Conservation (phyloP, 2,888 invertebrate genomes). For the Nezara viridula region DNA sequence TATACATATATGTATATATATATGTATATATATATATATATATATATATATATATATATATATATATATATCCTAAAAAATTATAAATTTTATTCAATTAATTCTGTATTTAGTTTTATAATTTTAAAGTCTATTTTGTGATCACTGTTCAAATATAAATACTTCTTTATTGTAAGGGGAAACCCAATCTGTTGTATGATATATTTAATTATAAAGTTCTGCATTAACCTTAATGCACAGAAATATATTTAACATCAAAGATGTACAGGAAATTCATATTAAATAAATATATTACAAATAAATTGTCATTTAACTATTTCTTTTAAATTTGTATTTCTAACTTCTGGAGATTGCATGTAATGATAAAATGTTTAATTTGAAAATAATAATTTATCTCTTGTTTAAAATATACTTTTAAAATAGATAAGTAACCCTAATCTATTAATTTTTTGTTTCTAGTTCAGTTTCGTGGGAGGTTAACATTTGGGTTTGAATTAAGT, state of each 20-base stretch:
- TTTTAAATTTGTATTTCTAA: background rate
- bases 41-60: no score
- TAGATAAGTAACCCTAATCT: background rate
- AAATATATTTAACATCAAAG: conserved; percentile 60
- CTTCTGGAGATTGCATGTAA: background rate
- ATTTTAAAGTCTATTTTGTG: conserved; percentile 58
- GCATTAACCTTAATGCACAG: conserved; percentile 58
- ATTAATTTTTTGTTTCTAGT: background rate
- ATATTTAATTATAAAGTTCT: conserved; percentile 57
- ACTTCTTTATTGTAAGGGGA: conserved; percentile 58
- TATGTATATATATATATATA: no score
- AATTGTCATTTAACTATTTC: conserved; percentile 32
- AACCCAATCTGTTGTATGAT: conserved; percentile 58
- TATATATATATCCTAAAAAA: no score
- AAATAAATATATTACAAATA: conserved; percentile 60
- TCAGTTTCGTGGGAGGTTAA: background rate
- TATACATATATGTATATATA: no score
- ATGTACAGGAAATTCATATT: conserved; percentile 59
- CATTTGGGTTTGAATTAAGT: background rate
- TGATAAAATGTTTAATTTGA: background rate
- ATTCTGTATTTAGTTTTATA: conserved; percentile 57
- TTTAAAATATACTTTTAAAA: background rate
- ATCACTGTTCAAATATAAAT: conserved; percentile 57
- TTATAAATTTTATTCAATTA: conserved; percentile 59
- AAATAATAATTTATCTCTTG: background rate